Evolutionary conservation across 2,113 vertebrate species (phyloP), one percentile per base, ranked within the genome.

Genomic region (Upupa epops): DNA sequence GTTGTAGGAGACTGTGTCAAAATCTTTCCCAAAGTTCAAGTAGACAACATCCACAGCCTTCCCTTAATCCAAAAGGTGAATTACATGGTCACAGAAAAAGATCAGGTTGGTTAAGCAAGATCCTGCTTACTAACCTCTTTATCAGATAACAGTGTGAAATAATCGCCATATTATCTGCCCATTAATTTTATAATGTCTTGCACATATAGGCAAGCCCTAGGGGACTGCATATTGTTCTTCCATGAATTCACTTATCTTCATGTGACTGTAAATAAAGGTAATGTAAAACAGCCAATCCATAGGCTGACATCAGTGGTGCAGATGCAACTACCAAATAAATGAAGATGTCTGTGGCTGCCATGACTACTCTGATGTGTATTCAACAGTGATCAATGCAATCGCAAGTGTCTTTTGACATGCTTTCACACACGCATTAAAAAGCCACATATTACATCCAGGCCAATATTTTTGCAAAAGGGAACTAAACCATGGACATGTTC

Each of bases 401-500:
- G 15, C 37, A 65, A 46, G 26, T 42, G 25, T 26, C 61, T 58
- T 69, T 83, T n/a, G 51, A 1, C 13, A 58, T 5, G 11, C 51
- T 75, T 84, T 71, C 34, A 74, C 6, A 45, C 13, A 66, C 63
- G 59, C 77, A n/a, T n/a, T n/a, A 74, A 54, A 16, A 2, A n/a
- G 3, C 24, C 16, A n/a, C 0, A 1, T 0, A 5, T 65, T 5
- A 56, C 21, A 55, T 3, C 17, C 18, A 20, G 28, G 9, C 11
- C 49, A 78, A 3, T n/a, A 49, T 40, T 92, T 55, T 66, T 18
- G 74, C 73, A 13, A 19, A 19, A 71, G 7, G 8, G 9, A 68
- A 52, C 10, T 77, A 80, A 89, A 4, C 7, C 29, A 59, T 4
- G 5, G 3, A 5, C 34, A 12, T 1, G 0, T 29, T 74, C 46